Conservation (phyloP, 2,113 vertebrate species). For the Oceanites oceanicus region DNA sequence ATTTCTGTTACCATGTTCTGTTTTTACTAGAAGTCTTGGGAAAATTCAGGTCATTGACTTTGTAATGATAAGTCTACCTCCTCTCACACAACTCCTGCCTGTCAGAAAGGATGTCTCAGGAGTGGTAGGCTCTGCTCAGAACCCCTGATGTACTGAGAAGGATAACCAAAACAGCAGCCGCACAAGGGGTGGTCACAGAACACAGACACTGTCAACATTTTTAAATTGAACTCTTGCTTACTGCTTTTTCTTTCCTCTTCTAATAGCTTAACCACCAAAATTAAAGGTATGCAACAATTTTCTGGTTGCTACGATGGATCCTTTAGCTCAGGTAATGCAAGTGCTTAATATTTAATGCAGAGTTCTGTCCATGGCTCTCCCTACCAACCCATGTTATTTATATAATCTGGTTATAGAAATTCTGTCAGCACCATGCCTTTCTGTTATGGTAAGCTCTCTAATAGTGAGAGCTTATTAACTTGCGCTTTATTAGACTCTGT, state of each 20-base stretch:
- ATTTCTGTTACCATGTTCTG: not conserved
- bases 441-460: conserved; percentile 18
- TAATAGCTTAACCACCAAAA: not conserved
- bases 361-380: not conserved
- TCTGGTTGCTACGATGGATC: not conserved
- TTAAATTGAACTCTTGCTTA: not conserved
- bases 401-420: conserved; percentile 14
- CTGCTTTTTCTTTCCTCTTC: not conserved
- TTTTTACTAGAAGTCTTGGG: not conserved
- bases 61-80: not conserved
- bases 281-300: not conserved
- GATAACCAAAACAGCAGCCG: not conserved
- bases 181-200: not conserved
- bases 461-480: conserved; percentile 45
- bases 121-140: not conserved
- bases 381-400: not conserved
- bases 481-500: conserved; percentile 26
- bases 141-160: not conserved
- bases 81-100: not conserved
- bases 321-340: not conserved
- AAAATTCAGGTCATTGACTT: conserved; percentile 16
- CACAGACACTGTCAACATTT: not conserved
- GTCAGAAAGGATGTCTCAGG: conserved; percentile 28
- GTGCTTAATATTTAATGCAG: not conserved
- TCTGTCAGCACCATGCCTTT: not conserved